Evolutionary conservation across 37 sponge, comb jelly and placozoan genomes (phyloP), one percentile per base, ranked within the genome.

Genomic region (Chondrilla cf. caribensis): DNA sequence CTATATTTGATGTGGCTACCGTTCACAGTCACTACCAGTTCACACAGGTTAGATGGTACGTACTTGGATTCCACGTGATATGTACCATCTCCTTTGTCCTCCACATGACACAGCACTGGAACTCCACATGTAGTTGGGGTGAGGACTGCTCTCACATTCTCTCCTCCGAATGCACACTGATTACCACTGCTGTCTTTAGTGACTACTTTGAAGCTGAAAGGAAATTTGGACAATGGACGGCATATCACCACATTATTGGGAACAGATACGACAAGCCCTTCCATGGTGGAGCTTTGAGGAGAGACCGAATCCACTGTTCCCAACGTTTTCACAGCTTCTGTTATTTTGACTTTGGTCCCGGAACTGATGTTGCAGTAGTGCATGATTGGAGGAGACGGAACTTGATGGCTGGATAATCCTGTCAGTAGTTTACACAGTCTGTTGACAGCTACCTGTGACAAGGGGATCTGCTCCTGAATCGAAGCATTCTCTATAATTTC

Each of bases 1-100:
- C 68, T 67, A 17, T 32, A 28, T 32, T 33, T n/a, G 28, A 26
- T 67, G 68, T 4, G 32, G 2, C 33, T 33, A 1, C 33, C 68
- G 29, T 28, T 28, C 1, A 67, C 33, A n/a, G 68, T 67, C 35
- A 67, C 68, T 17, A 18, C 35, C 33, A 67, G 68, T 28, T 28
- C 1, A 4, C 68, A 67, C 32, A 17, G 26, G 35, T 0, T 3
- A 3, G 68, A 28, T 15, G 64, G 64, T 7, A 28, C 18, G 15
- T 15, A 62, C 18, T 62, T 6, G 64, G 15, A 62, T 15, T 15
- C 18, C 22, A 62, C 22, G 25, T 15, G 29, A 62, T 62, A 62
- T 62, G 64, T 62, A n/a, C 64, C 64, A n/a, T 62, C 64, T 19
- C 29, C 64, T 28, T 62, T 62, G 29, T 62, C 64, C 25, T n/a